Evolutionary conservation across 2,888 invertebrate genomes (phyloP).

Genomic region (Imbricaverruca yamaguchii): DNA sequence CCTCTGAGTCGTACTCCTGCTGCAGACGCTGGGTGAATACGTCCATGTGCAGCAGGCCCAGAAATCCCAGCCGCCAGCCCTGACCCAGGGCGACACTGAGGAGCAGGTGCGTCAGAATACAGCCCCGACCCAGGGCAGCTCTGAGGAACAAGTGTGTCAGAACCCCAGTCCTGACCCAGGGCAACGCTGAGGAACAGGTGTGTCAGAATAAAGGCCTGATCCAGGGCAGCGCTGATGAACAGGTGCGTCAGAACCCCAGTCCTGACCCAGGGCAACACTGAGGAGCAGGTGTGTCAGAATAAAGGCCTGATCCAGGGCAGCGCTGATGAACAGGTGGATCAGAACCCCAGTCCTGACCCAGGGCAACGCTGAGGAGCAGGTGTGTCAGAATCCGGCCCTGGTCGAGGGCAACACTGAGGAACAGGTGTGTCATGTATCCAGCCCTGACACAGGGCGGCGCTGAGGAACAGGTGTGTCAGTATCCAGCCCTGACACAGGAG

Average conservation of each 20-base stretch:
- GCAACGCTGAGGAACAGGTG: constrained; percentile 55
- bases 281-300: too few species aligned
- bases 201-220: too few species aligned
- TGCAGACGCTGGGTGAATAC: constrained; percentile 77
- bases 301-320: too few species aligned
- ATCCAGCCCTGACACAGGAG: too few species aligned
- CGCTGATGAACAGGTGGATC: constrained; percentile 79
- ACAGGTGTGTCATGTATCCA: constrained; percentile 80
- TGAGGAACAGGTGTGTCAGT: constrained; percentile 39
- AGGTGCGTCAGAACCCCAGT: constrained; percentile 82
- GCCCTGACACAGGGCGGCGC: constrained; percentile 78
- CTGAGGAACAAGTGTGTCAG: constrained; percentile 71
- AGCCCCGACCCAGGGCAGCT: too few species aligned
- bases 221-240: too few species aligned
- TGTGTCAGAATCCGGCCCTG: too few species aligned
- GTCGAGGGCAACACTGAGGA: too few species aligned
- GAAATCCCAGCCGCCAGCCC: constrained; percentile 80
- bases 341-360: constrained; percentile 83
- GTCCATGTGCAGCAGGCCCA: constrained; percentile 78
- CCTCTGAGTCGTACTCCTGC: constrained; percentile 73
- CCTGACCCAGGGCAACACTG: constrained; percentile 78
- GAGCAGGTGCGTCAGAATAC: too few species aligned
- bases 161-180: constrained; percentile 78
- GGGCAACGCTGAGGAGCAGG: constrained; percentile 70
- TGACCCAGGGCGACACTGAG: constrained; percentile 73